phyloP scores from a whole-genome alignment of 2,888 invertebrate genomes.

The Zeuzera pyrina region DNA sequence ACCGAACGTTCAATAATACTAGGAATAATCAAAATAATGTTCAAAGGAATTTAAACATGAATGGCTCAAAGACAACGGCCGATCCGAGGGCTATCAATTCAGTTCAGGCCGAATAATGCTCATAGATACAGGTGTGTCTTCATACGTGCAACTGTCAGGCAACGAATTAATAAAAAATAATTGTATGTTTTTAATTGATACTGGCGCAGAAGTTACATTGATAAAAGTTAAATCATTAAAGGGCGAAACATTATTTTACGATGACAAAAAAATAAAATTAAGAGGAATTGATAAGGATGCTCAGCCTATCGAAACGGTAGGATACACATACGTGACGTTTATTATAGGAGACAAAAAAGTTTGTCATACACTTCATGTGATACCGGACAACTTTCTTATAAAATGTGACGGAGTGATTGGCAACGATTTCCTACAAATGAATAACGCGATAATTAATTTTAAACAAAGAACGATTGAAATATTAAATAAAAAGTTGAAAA shows the following conservation, averaged over 20 bases:
- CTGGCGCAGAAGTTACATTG: constrained; percentile 13
- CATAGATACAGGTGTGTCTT: constrained; percentile 11
- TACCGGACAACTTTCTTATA: constrained; percentile 15
- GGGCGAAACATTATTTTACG: constrained; percentile 6
- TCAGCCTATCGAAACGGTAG: constrained; percentile 11
- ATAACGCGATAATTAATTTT: constrained; percentile 11
- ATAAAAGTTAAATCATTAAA: constrained; percentile 9
- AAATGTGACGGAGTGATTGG: constrained; percentile 14
- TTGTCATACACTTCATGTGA: constrained; percentile 10
- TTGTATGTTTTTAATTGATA: constrained; percentile 14
- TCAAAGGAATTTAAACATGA: constrained; percentile 12
- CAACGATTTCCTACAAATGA: constrained; percentile 13
- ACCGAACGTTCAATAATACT: no score
- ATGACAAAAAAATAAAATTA: constrained; percentile 11
- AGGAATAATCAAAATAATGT: no score
- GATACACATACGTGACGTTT: constrained; percentile 10
- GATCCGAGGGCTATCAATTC: constrained; percentile 7
- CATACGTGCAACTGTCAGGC: constrained; percentile 9
- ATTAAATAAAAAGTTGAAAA: no score
- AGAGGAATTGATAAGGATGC: constrained; percentile 14
- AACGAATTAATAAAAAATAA: constrained; percentile 5
- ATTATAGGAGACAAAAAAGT: constrained; percentile 8
- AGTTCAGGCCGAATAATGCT: constrained; percentile 11
- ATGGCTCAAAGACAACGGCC: constrained; percentile 10
- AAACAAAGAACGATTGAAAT: constrained; percentile 7